Percentiles rank a stretch among this genome's conserved stretches.
Evolutionary conservation across 2,888 invertebrate genomes (phyloP).

Genomic region (Idaea biselata): DNA sequence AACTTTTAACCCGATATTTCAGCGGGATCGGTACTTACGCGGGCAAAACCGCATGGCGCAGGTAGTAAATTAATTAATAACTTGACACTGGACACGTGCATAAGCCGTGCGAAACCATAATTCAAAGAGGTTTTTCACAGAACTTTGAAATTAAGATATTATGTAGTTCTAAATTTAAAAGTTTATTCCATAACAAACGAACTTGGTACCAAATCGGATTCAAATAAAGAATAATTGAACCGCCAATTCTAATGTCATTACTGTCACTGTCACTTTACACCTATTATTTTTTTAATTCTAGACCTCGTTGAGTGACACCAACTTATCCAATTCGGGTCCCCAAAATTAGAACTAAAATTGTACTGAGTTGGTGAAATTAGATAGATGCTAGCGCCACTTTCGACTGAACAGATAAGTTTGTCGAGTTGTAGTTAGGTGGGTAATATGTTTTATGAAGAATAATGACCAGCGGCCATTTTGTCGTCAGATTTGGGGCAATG

Average conservation of each 20-base stretch:
- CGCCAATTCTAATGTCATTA: neutral
- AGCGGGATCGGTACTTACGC: too few relatives aligned
- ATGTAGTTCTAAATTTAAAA: too few relatives aligned
- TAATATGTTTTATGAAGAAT: constrained; percentile 36
- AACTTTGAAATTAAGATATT: too few relatives aligned
- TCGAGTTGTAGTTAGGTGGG: neutral
- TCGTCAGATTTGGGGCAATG: constrained; percentile 1
- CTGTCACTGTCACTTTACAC: neutral
- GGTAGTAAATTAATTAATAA: too few relatives aligned
- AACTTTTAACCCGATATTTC: too few relatives aligned
- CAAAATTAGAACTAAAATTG: neutral
- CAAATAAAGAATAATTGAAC: neutral
- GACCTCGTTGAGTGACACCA: neutral
- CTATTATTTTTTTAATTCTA: neutral
- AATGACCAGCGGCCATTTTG: constrained; percentile 31
- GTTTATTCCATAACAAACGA: too few relatives aligned
- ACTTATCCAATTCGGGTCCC: neutral
- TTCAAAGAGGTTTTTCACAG: too few relatives aligned
- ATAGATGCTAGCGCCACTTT: neutral
- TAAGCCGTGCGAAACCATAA: too few relatives aligned
- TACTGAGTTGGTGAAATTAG: neutral
- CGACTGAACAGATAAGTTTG: neutral
- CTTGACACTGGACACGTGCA: too few relatives aligned
- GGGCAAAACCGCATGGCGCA: too few relatives aligned
- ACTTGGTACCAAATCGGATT: neutral